These are phyloP conservation scores for Contarinia nasturtii DNA, from an alignment of 1,140 invertebrate species.

Conservation along the genomic window DNA sequence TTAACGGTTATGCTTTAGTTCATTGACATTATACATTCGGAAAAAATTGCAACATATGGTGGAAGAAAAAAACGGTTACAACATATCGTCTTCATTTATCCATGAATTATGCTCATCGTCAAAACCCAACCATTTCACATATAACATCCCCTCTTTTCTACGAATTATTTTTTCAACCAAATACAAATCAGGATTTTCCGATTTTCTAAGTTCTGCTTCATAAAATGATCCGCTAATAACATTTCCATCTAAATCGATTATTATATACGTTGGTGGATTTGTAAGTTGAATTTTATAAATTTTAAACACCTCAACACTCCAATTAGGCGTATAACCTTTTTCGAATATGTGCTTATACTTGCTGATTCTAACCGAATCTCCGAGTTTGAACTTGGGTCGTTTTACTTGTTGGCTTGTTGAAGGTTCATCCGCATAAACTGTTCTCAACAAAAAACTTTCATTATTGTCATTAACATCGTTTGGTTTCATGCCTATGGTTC, in stretches of 20 bases:
- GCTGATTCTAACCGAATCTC: conserved; percentile 19
- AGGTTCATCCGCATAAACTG: no score
- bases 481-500: no score
- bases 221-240: conserved; percentile 20
- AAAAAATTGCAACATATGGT: neutral
- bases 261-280: conserved; percentile 15
- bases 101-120: conserved; percentile 13
- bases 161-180: conserved; percentile 17
- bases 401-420: no score
- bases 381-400: conserved; percentile 8
- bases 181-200: conserved; percentile 14
- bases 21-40: neutral
- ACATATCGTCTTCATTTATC: conserved; percentile 10
- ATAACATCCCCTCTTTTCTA: conserved; percentile 13
- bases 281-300: conserved; percentile 14
- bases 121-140: conserved; percentile 20
- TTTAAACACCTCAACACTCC: conserved; percentile 23
- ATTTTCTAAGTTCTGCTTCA: conserved; percentile 15
- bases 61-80: neutral
- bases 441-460: no score
- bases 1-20: neutral
- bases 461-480: no score
- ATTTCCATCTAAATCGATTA: conserved; percentile 13
- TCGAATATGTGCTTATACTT: conserved; percentile 21
- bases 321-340: conserved; percentile 24